These are phyloP conservation scores for Trichonephila clavipes DNA, from an alignment of 1,140 invertebrate genomes.

Conservation along the genomic window DNA sequence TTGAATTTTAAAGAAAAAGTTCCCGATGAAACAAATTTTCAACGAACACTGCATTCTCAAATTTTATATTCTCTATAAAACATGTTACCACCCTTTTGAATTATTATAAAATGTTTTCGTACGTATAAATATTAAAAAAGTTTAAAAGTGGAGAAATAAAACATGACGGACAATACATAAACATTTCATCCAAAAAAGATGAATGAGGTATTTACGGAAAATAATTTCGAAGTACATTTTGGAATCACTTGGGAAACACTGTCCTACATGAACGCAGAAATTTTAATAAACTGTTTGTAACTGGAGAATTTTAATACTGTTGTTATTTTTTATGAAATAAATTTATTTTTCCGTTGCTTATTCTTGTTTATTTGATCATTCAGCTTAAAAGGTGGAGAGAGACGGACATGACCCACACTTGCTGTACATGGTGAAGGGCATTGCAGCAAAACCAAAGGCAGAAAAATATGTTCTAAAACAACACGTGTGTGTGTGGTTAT, in stretches of 20 bases:
- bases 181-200: background rate
- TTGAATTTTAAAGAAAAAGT: no score
- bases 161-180: background rate
- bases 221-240: background rate
- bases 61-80: no score
- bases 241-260: background rate
- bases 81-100: no score
- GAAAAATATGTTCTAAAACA: no score
- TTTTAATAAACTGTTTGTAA: background rate
- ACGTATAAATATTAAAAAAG: no score
- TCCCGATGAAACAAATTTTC: no score
- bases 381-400: background rate
- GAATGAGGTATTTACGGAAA: background rate
- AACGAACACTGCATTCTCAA: no score
- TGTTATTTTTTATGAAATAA: background rate
- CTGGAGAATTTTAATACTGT: background rate
- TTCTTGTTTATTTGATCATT: background rate
- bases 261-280: background rate
- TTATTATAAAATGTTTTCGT: no score
- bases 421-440: background rate
- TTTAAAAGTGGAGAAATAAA: no score
- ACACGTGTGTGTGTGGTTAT: no score
- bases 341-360: background rate
- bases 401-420: background rate
- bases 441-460: no score